Percentiles rank a stretch among this genome's conserved stretches.
phyloP scores from a whole-genome alignment of 1,140 invertebrate genomes.

The Lepidurus packardi region DNA sequence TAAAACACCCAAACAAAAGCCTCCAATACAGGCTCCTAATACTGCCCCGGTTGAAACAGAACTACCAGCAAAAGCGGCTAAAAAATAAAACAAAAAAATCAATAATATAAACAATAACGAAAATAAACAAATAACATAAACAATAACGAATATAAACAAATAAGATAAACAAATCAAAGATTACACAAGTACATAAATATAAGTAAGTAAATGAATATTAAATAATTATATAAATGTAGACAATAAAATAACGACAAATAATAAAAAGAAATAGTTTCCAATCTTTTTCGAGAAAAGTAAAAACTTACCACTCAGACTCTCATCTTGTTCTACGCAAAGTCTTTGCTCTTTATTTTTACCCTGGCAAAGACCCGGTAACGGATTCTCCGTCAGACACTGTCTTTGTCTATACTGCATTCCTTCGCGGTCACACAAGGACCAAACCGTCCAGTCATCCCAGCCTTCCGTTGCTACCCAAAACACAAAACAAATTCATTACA shows the following conservation, averaged over 20 bases:
- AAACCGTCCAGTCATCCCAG: slow-evolving; percentile 62
- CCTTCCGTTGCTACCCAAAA: slow-evolving; percentile 49
- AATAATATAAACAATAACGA: not conserved
- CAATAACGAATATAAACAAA: slow-evolving; percentile 15
- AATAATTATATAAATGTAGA: too few relatives aligned
- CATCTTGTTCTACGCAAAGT: slow-evolving; percentile 48
- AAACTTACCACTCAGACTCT: not conserved
- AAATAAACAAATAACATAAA: slow-evolving; percentile 23
- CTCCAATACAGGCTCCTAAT: slow-evolving; percentile 50
- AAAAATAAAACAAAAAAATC: slow-evolving; percentile 23
- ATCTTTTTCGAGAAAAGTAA: not conserved
- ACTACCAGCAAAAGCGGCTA: slow-evolving; percentile 17
- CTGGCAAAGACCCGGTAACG: slow-evolving; percentile 55
- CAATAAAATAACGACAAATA: too few relatives aligned
- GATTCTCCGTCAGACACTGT: slow-evolving; percentile 52
- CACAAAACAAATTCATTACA: slow-evolving; percentile 31
- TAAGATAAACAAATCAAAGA: too few relatives aligned
- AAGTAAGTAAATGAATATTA: too few relatives aligned
- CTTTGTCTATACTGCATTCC: slow-evolving; percentile 59
- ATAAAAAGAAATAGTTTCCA: too few relatives aligned
- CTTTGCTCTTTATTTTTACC: slow-evolving; percentile 59
- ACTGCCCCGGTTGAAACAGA: slow-evolving; percentile 49
- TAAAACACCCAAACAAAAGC: slow-evolving; percentile 47
- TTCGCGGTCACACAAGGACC: slow-evolving; percentile 60
- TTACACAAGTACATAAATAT: not conserved